A percentile compares a stretch with the other conserved stretches of the same genome.
Conservation (phyloP, 2,888 invertebrate species). For the Calliopum simillimum region DNA sequence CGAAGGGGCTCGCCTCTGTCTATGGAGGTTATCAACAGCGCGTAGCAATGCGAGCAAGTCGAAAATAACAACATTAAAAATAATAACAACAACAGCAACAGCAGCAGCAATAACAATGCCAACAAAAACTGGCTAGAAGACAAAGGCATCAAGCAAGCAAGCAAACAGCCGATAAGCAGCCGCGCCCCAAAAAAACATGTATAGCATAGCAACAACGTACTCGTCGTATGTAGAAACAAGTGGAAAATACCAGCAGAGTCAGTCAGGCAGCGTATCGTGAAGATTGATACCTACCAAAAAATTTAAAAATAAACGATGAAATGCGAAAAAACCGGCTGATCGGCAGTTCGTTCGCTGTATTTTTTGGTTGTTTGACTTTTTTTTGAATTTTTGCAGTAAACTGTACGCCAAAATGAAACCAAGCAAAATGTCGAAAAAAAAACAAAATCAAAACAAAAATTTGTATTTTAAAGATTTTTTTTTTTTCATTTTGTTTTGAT, state of each 20-base stretch:
- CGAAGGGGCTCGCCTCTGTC: constrained; percentile 7
- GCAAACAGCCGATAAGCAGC: neutral
- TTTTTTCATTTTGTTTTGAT: no score
- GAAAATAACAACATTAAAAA: neutral
- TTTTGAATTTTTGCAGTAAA: neutral
- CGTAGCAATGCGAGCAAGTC: neutral
- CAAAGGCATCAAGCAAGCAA: neutral
- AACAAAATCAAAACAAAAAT: neutral
- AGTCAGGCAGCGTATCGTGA: neutral
- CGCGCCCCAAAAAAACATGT: constrained; percentile 25
- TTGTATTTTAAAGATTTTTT: neutral
- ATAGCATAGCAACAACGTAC: neutral
- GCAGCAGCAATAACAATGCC: neutral
- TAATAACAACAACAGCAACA: neutral
- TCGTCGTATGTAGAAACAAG: no score
- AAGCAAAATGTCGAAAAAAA: constrained; percentile 7
- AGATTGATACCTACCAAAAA: neutral
- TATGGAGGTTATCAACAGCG: constrained; percentile 6
- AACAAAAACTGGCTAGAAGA: no score
- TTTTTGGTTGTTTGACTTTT: neutral
- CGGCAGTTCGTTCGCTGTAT: neutral
- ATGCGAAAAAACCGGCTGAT: no score
- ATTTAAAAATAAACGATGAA: constrained; percentile 1
- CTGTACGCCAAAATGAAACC: no score
- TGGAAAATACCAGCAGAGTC: neutral